Percentiles rank a stretch among this genome's conserved stretches.
Conservation (phyloP, 1,140 invertebrate species). For the Globodera rostochiensis region DNA sequence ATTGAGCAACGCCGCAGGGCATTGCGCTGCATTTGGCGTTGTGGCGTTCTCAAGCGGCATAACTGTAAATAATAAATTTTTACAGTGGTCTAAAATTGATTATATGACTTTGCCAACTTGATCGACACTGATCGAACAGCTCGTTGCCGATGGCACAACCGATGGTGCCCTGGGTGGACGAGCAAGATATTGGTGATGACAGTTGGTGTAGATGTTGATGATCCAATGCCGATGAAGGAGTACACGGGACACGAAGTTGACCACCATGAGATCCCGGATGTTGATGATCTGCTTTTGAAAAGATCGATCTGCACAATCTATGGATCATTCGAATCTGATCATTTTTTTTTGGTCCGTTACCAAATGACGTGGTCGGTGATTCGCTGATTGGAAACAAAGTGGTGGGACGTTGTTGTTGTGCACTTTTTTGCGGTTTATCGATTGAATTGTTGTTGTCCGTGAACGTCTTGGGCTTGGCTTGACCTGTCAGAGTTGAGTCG, state of each 20-base stretch:
- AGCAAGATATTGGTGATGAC: slow-evolving; percentile 7
- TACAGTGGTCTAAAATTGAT: too few relatives aligned
- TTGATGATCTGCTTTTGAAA: too few relatives aligned
- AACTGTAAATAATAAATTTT: neutral
- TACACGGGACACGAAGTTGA: too few relatives aligned
- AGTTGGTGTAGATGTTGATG: neutral
- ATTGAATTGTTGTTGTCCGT: neutral
- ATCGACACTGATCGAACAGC: slow-evolving; percentile 5
- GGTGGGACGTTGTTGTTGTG: too few relatives aligned
- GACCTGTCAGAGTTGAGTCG: neutral
- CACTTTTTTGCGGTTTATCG: neutral
- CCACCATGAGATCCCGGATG: too few relatives aligned
- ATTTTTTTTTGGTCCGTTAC: too few relatives aligned
- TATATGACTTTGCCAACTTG: neutral
- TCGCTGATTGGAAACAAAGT: too few relatives aligned
- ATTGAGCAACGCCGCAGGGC: too few relatives aligned
- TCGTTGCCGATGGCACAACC: slow-evolving; percentile 26
- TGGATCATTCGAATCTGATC: too few relatives aligned
- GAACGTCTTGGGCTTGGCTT: neutral
- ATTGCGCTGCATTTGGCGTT: too few relatives aligned
- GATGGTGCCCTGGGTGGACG: slow-evolving; percentile 28
- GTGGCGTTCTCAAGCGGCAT: neutral
- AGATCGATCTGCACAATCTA: too few relatives aligned
- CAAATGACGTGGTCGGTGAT: too few relatives aligned
- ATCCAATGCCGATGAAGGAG: neutral